Percentiles rank a stretch among this genome's conserved stretches.
Evolutionary conservation across 2,888 invertebrate genomes (phyloP).

Genomic region (Rapana venosa): DNA sequence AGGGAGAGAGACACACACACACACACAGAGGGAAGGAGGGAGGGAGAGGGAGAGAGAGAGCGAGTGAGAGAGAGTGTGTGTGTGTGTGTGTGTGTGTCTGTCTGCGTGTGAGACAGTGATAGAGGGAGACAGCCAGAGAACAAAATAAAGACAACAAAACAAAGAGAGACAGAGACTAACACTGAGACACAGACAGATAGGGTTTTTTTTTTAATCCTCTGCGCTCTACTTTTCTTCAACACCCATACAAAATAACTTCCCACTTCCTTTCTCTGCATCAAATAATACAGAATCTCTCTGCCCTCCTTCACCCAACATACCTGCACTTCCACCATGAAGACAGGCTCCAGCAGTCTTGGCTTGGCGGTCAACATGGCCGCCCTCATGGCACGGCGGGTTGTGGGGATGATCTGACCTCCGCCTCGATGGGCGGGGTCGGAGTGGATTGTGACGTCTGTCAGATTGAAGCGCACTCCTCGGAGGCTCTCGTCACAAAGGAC

Average conservation of each 20-base stretch:
- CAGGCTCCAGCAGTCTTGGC: conserved; percentile 98
- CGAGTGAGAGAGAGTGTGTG: background rate
- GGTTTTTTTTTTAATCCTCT: too few species aligned
- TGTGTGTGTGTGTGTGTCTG: background rate
- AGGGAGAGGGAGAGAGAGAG: background rate
- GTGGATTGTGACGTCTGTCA: conserved; percentile 98
- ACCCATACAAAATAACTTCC: too few species aligned
- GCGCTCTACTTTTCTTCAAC: too few species aligned
- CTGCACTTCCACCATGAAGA: conserved; percentile 99
- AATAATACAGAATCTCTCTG: too few species aligned
- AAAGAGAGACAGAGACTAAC: too few species aligned
- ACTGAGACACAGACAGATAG: too few species aligned
- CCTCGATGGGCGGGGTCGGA: conserved; percentile 99
- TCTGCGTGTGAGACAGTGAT: too few species aligned
- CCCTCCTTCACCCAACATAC: conserved; percentile 77
- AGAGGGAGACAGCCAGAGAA: too few species aligned
- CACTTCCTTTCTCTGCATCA: too few species aligned
- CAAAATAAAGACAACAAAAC: too few species aligned
- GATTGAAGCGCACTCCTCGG: conserved; percentile 96
- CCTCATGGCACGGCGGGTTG: conserved; percentile 96
- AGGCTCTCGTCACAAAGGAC: conserved; percentile 98
- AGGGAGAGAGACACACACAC: background rate
- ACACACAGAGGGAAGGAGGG: background rate
- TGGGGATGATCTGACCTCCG: conserved; percentile 99
- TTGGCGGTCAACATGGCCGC: conserved; percentile 95